Evolutionary conservation across 2,888 invertebrate genomes (phyloP), one percentile per base, ranked within the genome.

Genomic region (Scotopteryx bipunctaria): DNA sequence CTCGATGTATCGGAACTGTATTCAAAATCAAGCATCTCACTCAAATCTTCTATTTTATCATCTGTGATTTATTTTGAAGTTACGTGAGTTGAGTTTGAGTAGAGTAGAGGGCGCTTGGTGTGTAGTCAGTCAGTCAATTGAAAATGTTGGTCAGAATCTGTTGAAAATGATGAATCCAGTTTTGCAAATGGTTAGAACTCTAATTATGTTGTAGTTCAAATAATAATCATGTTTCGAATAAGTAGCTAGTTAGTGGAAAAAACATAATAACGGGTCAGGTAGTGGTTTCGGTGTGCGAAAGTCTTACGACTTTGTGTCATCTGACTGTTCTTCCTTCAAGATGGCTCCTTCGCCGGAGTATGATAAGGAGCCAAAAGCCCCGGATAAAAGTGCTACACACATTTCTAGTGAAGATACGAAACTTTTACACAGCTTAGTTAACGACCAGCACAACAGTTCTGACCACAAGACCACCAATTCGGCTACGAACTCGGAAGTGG

Each of bases 291-390:
- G 85, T 81, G 87, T 82, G 78, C 69, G 79, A 83, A 83, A 88
- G 87, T 90, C 90, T 83, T 86, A 87, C 83, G 87, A 91, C 89
- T 86, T 50, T 88, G 89, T 90, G 91, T 91, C 90, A 90, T 91
- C 90, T 91, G 91, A 89, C 88, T 91, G 81, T 81, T 86, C 86
- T 89, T 87, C 90, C 87, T 87, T 86, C 91, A 93, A 93, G 91
- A 94, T 94, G 94, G 94, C 94, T 92, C 94, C 94, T 91, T 93
- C 94, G 86, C 94, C 94, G 87, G 93, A 94, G 86, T 93, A 94
- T 91, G 94, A 93, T 90, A 93, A 92, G 91, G 93, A 94, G 91
- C 93, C 94, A 63, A 94, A 94, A 90, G 94, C 94, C 78, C 94
- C 94, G 71, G 94, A 94, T 87, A 94, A 94, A 93, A 85, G 81